Base-by-base conservation (phyloP, 2,797 vertebrate species). In the Anguilla pacifica region DNA sequence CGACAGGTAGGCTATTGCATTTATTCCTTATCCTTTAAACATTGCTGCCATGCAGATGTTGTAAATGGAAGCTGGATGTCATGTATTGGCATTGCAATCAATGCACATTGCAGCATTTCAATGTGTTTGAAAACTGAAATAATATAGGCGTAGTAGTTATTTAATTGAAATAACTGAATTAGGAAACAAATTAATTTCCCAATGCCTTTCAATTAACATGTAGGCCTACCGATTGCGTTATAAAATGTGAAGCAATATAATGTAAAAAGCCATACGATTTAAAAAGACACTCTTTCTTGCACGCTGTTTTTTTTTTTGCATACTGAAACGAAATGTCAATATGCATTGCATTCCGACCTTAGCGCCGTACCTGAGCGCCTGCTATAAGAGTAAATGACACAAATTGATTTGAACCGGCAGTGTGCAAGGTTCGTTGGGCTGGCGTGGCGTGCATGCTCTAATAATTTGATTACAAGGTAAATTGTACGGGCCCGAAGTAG, bases 381-480 rank as follows among this genome's bases (percentile, higher is more conserved):
- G 70, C 31, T 74, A 74, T 22, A 28, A 3, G 2, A 39, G 74
- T 43, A 43, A 77, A 77, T 77, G 35, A 43, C 13, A 77, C 7
- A 31, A 31, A 19, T 35, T 0, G 22, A 19, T 82, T 25, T 6
- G 9, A 3, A 82, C 46, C 79, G 10, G 79, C 22, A n/a, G 79
- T 3, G 46, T 35, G 39, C 31, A 51, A 82, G 79, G 35, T 11
- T 51, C 6, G 46, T 82, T 6, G 19, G 43, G 6, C 25, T 46
- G 79, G 6, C 22, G 5, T 22, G 46, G 28, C 25, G 10, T 51
- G 10, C 79, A 10, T 7, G n/a, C 51, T 46, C 25, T n/a, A 17
- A 49, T 82, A 82, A 82, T 82, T 22, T 51, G 79, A 51, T 82
- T 82, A 82, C 79, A 51, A 82, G 79, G 46, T 82, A 51, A 82